Conservation (phyloP, 2,113 vertebrate genomes). For the Dasyornis broadbenti region DNA sequence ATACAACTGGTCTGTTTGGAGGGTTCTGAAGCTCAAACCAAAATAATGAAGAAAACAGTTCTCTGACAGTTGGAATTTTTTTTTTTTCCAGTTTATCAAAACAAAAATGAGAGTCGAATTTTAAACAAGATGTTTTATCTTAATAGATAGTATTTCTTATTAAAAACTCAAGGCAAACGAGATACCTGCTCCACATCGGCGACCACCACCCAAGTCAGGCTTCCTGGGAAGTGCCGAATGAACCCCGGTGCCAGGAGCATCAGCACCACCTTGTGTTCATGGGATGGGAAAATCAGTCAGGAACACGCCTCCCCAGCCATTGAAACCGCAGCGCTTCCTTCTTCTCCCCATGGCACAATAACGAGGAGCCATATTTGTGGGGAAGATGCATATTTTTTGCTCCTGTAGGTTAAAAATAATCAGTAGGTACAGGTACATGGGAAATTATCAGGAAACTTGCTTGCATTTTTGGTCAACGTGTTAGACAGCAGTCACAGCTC, state of each 20-base stretch:
- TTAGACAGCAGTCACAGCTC: neutral
- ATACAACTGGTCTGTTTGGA: neutral
- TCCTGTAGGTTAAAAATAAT: neutral
- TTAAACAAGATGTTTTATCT: neutral
- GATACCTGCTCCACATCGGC: neutral
- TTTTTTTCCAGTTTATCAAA: neutral
- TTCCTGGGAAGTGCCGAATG: neutral
- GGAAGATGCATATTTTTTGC: neutral
- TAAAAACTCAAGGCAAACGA: neutral
- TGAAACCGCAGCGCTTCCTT: neutral
- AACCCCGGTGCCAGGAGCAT: constrained; percentile 33
- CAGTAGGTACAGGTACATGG: neutral
- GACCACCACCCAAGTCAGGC: neutral
- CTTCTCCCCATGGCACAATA: neutral
- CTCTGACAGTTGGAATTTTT: neutral
- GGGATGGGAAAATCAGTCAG: neutral
- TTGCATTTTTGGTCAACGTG: neutral
- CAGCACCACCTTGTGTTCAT: constrained; percentile 62
- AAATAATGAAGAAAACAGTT: neutral
- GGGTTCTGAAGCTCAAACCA: neutral
- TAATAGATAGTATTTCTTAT: neutral
- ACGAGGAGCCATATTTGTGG: neutral
- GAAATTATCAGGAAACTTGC: neutral
- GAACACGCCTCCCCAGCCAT: neutral
- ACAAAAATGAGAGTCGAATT: neutral